Evolutionary conservation across 2,113 vertebrate species (phyloP).

Genomic region (Thalassarche chlororhynchos): DNA sequence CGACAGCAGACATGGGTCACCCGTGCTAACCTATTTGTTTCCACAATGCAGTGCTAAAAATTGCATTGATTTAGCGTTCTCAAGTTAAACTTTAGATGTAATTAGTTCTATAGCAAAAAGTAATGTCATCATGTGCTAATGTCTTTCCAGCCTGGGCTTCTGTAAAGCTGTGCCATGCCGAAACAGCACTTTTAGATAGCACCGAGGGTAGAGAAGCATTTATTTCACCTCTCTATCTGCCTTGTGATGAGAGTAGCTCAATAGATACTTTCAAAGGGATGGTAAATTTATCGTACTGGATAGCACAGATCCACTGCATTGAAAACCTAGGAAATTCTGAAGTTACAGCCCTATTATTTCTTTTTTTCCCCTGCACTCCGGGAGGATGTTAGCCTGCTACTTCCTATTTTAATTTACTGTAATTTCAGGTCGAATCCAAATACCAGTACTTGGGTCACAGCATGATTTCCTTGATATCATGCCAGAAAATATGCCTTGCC

Average conservation of each 20-base stretch:
- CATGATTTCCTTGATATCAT: background rate
- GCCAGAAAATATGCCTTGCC: background rate
- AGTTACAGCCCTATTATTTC: background rate
- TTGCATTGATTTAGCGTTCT: constrained; percentile 56
- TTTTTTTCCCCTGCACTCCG: fast-evolving
- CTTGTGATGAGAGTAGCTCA: constrained; percentile 41
- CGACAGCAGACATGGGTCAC: background rate
- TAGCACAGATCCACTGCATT: background rate
- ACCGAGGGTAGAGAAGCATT: background rate
- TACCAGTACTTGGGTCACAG: background rate
- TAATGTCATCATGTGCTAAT: constrained; percentile 25
- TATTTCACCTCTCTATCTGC: constrained; percentile 22
- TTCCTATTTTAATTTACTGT: background rate
- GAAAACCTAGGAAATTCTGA: background rate
- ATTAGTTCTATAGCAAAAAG: constrained; percentile 58
- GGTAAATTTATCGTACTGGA: background rate
- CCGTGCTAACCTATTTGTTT: constrained; percentile 31
- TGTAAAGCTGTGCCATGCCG: background rate
- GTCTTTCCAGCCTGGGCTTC: background rate
- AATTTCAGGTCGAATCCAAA: background rate
- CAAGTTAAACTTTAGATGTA: constrained; percentile 50
- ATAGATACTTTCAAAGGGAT: constrained; percentile 14
- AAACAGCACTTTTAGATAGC: background rate
- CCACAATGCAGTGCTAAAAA: constrained; percentile 21
- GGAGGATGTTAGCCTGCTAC: background rate